Evolutionary conservation across 2,888 invertebrate genomes (phyloP).

Genomic region (Perdita meconis): DNA sequence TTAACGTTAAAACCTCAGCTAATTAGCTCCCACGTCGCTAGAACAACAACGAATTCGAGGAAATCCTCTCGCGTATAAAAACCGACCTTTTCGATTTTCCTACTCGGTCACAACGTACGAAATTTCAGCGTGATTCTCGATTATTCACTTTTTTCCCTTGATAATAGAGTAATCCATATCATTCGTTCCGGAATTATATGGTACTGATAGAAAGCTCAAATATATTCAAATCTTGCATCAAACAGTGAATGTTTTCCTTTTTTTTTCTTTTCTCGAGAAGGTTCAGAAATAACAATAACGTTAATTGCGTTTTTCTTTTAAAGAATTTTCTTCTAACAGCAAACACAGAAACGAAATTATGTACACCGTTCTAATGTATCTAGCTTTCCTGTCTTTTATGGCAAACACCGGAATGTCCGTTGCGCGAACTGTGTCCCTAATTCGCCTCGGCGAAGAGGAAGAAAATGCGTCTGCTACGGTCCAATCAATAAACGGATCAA

Average conservation of each 20-base stretch:
- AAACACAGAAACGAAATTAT: constrained; percentile 67
- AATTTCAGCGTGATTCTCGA: not conserved
- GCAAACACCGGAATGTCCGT: constrained; percentile 68
- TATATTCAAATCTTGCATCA: no score
- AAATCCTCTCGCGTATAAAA: constrained; percentile 26
- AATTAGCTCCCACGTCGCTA: constrained; percentile 64
- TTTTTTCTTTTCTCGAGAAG: not conserved
- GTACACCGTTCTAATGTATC: constrained; percentile 66
- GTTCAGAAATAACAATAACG: not conserved
- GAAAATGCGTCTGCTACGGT: not conserved
- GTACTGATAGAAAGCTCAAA: constrained; percentile 1
- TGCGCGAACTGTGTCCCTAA: constrained; percentile 52
- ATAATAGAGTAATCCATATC: not conserved
- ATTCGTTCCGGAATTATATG: not conserved
- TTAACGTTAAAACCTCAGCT: constrained; percentile 67
- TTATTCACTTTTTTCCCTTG: not conserved
- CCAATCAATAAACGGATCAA: not conserved
- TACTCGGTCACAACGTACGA: constrained; percentile 35
- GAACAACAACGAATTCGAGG: constrained; percentile 61
- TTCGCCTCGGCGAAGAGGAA: constrained; percentile 31
- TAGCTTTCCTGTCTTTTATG: constrained; percentile 57
- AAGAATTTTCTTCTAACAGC: constrained; percentile 26
- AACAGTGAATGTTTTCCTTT: no score
- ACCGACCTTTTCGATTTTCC: constrained; percentile 16
- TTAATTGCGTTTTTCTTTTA: no score